Base-by-base conservation (phyloP, 2,888 invertebrate species). In the Smittia sp. region DNA sequence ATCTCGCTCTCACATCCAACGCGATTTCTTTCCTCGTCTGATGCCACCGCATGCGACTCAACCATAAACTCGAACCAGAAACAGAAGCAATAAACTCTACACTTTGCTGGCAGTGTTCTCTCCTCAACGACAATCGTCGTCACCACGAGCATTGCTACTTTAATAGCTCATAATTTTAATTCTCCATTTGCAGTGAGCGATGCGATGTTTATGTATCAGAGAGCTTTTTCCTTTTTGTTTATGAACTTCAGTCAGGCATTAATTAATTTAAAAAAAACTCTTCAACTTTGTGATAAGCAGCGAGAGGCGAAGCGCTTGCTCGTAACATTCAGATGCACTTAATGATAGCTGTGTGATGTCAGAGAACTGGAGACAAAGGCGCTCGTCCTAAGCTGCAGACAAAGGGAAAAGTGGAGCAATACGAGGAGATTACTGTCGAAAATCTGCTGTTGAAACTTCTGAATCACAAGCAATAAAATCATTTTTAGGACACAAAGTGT, bases 161-260 rank as follows among this genome's bases (percentile, higher is more conserved):
- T 46, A 46, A 46, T 46, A 2, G 46, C 46, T 46, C 46, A 46
- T 46, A 46, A 46, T 15, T 46, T 46, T 46, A 15, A 3, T 46
- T 46, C 11, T 46, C 46, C 46, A 46, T 32, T 32, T 32, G 32
- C 9, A 6, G 4, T 6, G 15, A 15, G 46, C 46, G 15, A 46
- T 46, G 46, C 15, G n/a, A 15, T 46, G 46, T 46, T 46, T 15
- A 15, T 46, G 13, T 46, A 46, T 46, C 46, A 46, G 46, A 58
- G 58, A 58, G 24, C 58, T 24, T 9, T 24, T 20, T 15, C 11
- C 58, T 58, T 58, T 15, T 58, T 7, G 22, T 58, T 58, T 58
- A 58, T 58, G 58, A 58, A 58, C 58, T 3, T 2, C 3, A 58
- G 58, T 58, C 58, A 58, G 58, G 58, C 7, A 58, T 24, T 24